A percentile compares a stretch with the other conserved stretches of the same genome.
These are phyloP conservation scores for Notocelia uddmanniana DNA, from an alignment of 2,888 invertebrate genomes.

Conservation along the genomic window DNA sequence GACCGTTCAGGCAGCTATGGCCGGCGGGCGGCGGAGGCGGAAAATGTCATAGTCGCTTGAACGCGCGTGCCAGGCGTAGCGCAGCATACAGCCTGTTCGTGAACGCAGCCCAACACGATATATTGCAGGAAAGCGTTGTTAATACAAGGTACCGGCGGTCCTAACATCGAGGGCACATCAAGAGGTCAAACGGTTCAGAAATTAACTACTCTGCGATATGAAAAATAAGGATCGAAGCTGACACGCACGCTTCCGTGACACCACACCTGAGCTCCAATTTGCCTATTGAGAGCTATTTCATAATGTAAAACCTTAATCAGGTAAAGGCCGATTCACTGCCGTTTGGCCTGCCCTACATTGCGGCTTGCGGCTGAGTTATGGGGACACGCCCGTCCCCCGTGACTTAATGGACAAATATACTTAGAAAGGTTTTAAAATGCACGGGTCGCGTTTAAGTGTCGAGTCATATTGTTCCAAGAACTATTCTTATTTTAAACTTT, in stretches of 20 bases:
- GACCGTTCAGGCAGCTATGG: too few relatives aligned
- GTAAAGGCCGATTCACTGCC: constrained; percentile 11
- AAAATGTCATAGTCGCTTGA: too few relatives aligned
- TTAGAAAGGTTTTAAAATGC: constrained; percentile 36
- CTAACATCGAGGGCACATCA: not conserved
- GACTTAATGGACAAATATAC: constrained; percentile 37
- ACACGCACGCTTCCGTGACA: constrained; percentile 37
- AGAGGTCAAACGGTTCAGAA: not conserved
- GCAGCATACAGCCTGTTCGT: too few relatives aligned
- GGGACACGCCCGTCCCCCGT: constrained; percentile 14
- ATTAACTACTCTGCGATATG: not conserved
- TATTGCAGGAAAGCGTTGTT: not conserved
- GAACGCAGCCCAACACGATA: too few relatives aligned
- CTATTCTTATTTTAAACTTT: not conserved
- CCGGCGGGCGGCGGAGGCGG: too few relatives aligned
- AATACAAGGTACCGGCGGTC: not conserved
- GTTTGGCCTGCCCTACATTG: constrained; percentile 10
- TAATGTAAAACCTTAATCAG: constrained; percentile 38
- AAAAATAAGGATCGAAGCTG: not conserved
- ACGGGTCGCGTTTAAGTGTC: not conserved
- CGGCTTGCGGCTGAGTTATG: constrained; percentile 3
- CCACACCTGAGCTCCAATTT: constrained; percentile 23
- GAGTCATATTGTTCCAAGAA: not conserved
- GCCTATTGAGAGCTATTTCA: constrained; percentile 35
- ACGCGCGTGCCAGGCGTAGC: too few relatives aligned